These are phyloP conservation scores for Heliconius eleuchia DNA, from an alignment of 1,140 invertebrate species.

Conservation along the genomic window DNA sequence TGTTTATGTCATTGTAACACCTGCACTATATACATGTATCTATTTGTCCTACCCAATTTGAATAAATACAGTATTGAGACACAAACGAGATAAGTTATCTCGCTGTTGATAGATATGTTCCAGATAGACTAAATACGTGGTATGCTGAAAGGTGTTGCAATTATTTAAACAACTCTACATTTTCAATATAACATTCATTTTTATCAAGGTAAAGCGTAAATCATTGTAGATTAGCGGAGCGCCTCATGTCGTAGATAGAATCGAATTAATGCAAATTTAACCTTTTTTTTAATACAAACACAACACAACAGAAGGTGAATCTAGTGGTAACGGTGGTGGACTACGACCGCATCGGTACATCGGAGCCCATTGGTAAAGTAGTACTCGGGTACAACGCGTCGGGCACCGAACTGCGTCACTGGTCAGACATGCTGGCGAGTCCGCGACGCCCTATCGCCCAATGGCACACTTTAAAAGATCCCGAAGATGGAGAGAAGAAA, in stretches of 20 bases:
- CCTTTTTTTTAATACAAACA: slow-evolving; percentile 30
- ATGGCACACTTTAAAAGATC: slow-evolving; percentile 99
- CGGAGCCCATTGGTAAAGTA: slow-evolving; percentile 99
- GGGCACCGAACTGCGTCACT: slow-evolving; percentile 98
- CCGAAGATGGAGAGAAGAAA: slow-evolving; percentile 96
- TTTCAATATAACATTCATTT: slow-evolving; percentile 1
- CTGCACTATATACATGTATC: background rate
- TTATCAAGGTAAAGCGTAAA: background rate
- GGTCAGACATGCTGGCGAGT: slow-evolving; percentile 99
- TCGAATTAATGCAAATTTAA: background rate
- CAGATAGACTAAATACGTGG: background rate
- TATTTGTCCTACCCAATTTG: background rate
- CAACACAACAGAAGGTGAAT: slow-evolving; percentile 95
- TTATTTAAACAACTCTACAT: slow-evolving; percentile 1
- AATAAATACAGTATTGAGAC: slow-evolving; percentile 3
- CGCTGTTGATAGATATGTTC: background rate
- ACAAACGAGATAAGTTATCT: background rate
- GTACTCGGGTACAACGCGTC: slow-evolving; percentile 98
- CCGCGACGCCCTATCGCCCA: slow-evolving; percentile 99
- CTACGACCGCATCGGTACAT: slow-evolving; percentile 99
- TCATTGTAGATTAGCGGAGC: background rate
- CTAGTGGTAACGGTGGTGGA: slow-evolving; percentile 99
- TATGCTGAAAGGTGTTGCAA: background rate
- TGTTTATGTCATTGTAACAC: background rate
- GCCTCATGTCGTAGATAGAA: slow-evolving; percentile 8